Evolutionary conservation across 2,113 vertebrate genomes (phyloP).

Genomic region (Oryzias melastigma): DNA sequence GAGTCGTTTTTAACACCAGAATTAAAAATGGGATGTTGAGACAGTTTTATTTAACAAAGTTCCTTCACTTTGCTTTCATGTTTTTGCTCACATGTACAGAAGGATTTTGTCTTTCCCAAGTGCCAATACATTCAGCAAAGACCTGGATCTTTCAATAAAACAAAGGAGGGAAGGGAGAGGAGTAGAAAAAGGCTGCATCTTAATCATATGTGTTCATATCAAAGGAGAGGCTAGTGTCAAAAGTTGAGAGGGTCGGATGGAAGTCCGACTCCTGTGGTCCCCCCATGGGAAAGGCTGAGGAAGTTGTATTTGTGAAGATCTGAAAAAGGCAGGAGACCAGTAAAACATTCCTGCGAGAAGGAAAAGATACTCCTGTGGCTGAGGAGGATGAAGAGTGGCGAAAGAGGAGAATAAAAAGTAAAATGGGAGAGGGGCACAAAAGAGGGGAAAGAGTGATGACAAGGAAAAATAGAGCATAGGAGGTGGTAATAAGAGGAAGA

Average conservation of each 20-base stretch:
- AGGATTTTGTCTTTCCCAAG: no score
- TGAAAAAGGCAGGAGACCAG: slow-evolving; percentile 36
- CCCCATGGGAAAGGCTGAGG: slow-evolving; percentile 20
- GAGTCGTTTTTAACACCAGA: no score
- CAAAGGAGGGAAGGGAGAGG: slow-evolving; percentile 3
- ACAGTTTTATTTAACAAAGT: no score
- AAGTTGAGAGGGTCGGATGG: slow-evolving; percentile 56
- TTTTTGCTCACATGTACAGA: no score
- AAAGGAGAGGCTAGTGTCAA: slow-evolving; percentile 56
- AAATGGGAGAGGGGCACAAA: slow-evolving; percentile 23
- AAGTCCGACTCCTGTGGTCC: slow-evolving; percentile 51
- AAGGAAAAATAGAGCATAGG: slow-evolving; percentile 17
- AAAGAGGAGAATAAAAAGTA: background rate
- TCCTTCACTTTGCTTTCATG: no score
- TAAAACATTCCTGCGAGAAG: slow-evolving; percentile 60
- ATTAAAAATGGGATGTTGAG: no score
- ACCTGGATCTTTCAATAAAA: slow-evolving; percentile 1
- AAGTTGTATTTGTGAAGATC: slow-evolving; percentile 21
- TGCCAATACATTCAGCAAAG: no score
- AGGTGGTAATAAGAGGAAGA: slow-evolving; percentile 32
- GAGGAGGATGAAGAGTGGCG: slow-evolving; percentile 28
- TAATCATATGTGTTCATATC: no score
- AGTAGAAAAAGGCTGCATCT: slow-evolving; percentile 18
- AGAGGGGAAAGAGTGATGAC: slow-evolving; percentile 41
- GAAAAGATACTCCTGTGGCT: slow-evolving; percentile 20